Evolutionary conservation across 2,888 invertebrate species (phyloP).

Genomic region (Tenthredo livida): DNA sequence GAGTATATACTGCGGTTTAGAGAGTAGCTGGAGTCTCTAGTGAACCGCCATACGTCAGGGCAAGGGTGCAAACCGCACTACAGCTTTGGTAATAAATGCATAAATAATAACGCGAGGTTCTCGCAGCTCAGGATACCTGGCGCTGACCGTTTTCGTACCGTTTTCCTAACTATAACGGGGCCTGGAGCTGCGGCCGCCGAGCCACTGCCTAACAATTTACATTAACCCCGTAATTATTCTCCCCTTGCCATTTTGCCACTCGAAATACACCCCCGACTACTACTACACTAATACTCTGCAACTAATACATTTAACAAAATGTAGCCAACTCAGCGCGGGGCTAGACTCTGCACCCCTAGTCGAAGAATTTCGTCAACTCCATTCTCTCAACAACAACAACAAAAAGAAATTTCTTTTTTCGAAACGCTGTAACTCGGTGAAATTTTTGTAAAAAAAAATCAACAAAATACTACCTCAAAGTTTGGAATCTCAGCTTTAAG

Average conservation of each 20-base stretch:
- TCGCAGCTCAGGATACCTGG: background rate
- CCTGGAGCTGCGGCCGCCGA: background rate
- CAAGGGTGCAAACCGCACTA: slow-evolving; percentile 39
- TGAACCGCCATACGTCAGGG: slow-evolving; percentile 37
- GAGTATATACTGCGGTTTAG: slow-evolving; percentile 20
- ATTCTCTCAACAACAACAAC: no score
- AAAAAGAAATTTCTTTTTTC: background rate
- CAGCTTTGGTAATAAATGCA: slow-evolving; percentile 53
- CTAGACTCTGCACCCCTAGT: background rate
- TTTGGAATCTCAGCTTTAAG: no score
- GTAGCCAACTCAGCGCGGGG: background rate
- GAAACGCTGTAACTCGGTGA: background rate
- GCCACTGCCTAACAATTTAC: slow-evolving; percentile 40
- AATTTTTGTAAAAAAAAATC: no score
- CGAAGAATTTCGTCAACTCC: background rate
- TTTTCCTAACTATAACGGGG: slow-evolving; percentile 13
- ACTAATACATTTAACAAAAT: background rate
- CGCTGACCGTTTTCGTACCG: slow-evolving; percentile 31
- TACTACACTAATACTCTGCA: background rate
- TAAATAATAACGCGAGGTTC: slow-evolving; percentile 51
- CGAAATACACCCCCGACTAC: background rate
- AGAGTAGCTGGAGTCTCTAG: slow-evolving; percentile 27
- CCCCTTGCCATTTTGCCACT: slow-evolving; percentile 5
- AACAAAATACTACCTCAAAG: no score
- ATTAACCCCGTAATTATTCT: slow-evolving; percentile 48